Percentiles rank a stretch among this genome's conserved stretches.
These are phyloP conservation scores for Peromyscus aztecus DNA, from an alignment of 2,797 vertebrate species.

Conservation along the genomic window DNA sequence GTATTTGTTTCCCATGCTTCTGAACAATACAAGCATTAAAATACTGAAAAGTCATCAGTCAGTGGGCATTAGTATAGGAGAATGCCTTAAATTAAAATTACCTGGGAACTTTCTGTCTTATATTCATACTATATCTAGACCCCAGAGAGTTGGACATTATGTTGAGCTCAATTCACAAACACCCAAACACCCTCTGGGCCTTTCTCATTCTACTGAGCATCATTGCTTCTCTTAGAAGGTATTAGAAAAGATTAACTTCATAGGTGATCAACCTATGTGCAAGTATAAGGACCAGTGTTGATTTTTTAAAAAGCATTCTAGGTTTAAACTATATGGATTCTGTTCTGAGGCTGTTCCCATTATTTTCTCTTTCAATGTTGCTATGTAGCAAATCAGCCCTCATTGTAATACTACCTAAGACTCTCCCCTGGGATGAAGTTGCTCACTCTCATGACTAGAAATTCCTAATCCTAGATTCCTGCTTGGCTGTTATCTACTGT, in stretches of 20 bases:
- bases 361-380: background rate
- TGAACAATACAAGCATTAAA: conserved; percentile 17
- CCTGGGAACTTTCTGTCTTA: background rate
- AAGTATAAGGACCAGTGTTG: fast-evolving
- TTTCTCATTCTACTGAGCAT: background rate
- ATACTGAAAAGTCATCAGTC: background rate
- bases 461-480: background rate
- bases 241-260: background rate
- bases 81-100: background rate
- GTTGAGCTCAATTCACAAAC: background rate
- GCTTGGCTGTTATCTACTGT: background rate
- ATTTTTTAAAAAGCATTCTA: background rate
- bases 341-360: background rate
- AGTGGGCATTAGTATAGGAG: background rate
- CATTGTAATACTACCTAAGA: background rate
- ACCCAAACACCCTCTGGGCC: background rate
- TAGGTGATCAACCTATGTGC: fast-evolving
- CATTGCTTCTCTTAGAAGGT: background rate
- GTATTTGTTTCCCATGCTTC: background rate
- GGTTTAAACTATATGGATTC: conserved; percentile 8
- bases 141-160: background rate
- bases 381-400: background rate
- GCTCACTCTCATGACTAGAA: conserved; percentile 6
- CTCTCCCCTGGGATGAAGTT: background rate
- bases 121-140: background rate